Percentiles rank a stretch among this genome's conserved stretches.
phyloP scores from a whole-genome alignment of 2,888 invertebrate species.

The Synergus gifuensis region DNA sequence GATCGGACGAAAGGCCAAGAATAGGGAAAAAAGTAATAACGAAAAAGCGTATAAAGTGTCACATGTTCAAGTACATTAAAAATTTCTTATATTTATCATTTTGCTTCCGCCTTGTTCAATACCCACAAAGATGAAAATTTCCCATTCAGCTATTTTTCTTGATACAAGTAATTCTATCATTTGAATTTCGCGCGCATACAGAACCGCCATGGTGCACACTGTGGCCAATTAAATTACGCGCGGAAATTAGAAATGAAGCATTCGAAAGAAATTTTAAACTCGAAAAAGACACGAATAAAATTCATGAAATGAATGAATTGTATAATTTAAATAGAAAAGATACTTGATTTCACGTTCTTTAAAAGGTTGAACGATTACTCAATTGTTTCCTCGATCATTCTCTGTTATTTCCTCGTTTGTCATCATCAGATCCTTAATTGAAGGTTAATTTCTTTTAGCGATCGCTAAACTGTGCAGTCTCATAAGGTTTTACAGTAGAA shows the following conservation, averaged over 20 bases:
- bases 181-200: neutral
- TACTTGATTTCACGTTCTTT: neutral
- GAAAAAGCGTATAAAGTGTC: constrained; percentile 20
- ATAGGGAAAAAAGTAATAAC: constrained; percentile 10
- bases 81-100: neutral
- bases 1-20: constrained; percentile 57
- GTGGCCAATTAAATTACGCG: neutral
- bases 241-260: neutral
- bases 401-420: neutral
- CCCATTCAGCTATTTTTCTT: neutral
- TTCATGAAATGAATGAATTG: neutral
- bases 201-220: neutral
- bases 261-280: neutral
- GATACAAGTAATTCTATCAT: neutral
- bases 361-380: neutral
- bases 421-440: neutral
- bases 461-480: neutral
- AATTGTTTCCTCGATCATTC: neutral
- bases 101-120: neutral
- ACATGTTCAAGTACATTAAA: neutral
- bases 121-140: neutral
- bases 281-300: neutral
- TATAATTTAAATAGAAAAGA: neutral
- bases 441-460: neutral
- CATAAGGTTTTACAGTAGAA: neutral